These are phyloP conservation scores for Lepilemur septentrionalis DNA, from an alignment of 2,797 vertebrate species.

Conservation along the genomic window DNA sequence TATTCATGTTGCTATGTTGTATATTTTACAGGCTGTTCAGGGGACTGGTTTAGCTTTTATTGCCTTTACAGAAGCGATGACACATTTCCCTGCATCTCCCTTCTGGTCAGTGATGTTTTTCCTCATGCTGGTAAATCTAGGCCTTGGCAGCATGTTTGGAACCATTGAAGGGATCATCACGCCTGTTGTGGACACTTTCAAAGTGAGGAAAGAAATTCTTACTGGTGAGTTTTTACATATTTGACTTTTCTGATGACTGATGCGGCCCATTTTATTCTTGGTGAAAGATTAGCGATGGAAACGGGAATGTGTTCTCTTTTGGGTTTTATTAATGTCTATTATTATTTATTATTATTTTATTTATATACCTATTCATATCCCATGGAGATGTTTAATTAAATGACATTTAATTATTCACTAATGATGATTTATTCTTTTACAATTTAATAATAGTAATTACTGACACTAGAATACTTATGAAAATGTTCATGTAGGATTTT, in stretches of 20 bases:
- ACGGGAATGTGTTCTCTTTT: background rate
- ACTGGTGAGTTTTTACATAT: constrained; percentile 88
- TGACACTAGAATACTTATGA: background rate
- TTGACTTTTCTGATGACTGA: constrained; percentile 23
- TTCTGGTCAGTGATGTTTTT: constrained; percentile 99
- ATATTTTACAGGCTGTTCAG: constrained; percentile 91
- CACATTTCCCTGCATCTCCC: constrained; percentile 96
- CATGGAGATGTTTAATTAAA: background rate
- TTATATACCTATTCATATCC: background rate
- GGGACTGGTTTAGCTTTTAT: constrained; percentile 98
- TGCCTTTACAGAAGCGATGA: constrained; percentile 99
- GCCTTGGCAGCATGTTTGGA: constrained; percentile 98
- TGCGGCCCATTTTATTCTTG: background rate
- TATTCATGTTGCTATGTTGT: background rate
- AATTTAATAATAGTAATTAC: background rate
- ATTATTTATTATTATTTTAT: background rate
- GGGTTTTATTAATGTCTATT: background rate
- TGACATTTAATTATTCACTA: background rate
- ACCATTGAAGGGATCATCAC: constrained; percentile 98
- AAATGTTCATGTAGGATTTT: background rate
- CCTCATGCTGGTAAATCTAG: constrained; percentile 97
- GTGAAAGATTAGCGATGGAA: background rate
- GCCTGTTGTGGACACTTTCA: constrained; percentile 95
- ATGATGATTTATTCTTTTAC: background rate
- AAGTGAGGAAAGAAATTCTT: constrained; percentile 96